Base-by-base conservation (phyloP, 2,888 invertebrate genomes). In the Synanthedon formicaeformis region DNA sequence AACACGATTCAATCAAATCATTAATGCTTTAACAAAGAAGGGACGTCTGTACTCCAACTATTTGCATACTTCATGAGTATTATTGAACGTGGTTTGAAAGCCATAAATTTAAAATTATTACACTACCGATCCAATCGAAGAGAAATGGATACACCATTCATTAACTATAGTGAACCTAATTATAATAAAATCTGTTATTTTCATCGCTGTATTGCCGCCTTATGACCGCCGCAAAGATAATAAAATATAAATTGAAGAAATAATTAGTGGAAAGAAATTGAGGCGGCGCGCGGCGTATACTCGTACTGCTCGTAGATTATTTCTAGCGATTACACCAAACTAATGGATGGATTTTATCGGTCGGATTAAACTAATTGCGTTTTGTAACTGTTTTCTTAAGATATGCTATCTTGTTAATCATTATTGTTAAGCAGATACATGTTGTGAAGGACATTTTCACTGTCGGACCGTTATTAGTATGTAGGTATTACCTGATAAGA, bases 301-400 rank as follows among this genome's bases (percentile, higher is more conserved):
- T 2, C 2, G 2, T 16, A 16, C 57, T 53, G 50, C 18, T 45
- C 52, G 52, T 54, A 66, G 72, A 76, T 74, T 64, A 67, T 69
- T 74, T 64, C 60, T 57, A 59, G 54, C 67, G 72, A 75, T 76
- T 67, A 67, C 64, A 62, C 57, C 60, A 57, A 67, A 66, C 64
- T 68, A 72, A 73, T 72, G 73, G 71, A 73, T 66, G 61, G 72
- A 76, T 75, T 63, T 73, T 77, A 79, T 80, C 78, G 70, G 57
- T 57, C 63, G 62, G 69, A 75, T 75, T 73, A 73, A 70, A 76
- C 72, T 76, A 79, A 79, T 80, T 75, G 75, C 72, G 58, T 71
- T 74, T 69, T 69, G 71, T 74, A 74, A 71, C 66, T 65, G 68
- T 69, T 73, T 73, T 74, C 57, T 62, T 63, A 61, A 50, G 54